A percentile compares a stretch with the other conserved stretches of the same genome.
Evolutionary conservation across 2,797 vertebrate genomes (phyloP).

Genomic region (Epinephelus awoara): DNA sequence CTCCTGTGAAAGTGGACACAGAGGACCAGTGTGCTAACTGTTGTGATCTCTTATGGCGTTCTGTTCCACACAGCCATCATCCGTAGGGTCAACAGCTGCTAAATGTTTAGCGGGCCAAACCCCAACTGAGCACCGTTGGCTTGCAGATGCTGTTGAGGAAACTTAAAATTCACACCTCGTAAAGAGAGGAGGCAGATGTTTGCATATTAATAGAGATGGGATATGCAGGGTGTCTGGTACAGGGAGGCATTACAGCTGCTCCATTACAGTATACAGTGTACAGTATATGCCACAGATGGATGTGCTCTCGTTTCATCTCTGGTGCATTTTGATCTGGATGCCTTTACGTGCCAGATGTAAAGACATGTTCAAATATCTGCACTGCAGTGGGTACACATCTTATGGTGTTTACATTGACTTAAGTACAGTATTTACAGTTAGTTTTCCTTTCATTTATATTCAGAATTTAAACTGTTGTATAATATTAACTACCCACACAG

Average conservation of each 20-base stretch:
- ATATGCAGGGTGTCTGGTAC: constrained; percentile 62
- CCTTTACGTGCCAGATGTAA: constrained; percentile 55
- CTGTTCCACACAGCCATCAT: constrained; percentile 66
- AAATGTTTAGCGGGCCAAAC: constrained; percentile 74
- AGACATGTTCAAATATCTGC: constrained; percentile 27
- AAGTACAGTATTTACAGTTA: not conserved
- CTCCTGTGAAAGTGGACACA: constrained; percentile 64
- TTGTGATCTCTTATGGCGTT: constrained; percentile 67
- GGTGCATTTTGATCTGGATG: constrained; percentile 62
- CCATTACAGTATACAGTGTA: constrained; percentile 57
- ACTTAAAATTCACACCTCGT: constrained; percentile 75
- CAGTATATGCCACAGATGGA: constrained; percentile 73
- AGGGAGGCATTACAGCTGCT: constrained; percentile 74
- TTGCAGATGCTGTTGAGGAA: constrained; percentile 76
- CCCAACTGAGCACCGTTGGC: constrained; percentile 70
- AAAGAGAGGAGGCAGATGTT: constrained; percentile 82
- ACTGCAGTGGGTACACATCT: constrained; percentile 29
- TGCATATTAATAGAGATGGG: constrained; percentile 81
- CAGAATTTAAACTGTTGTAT: not conserved
- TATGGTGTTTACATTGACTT: not conserved
- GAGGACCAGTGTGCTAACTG: constrained; percentile 64
- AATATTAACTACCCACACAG: not conserved
- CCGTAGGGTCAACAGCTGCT: constrained; percentile 81
- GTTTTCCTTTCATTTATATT: not conserved
- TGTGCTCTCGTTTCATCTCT: constrained; percentile 66